phyloP scores from a whole-genome alignment of 2,113 vertebrate species.

The Kryptolebias marmoratus region DNA sequence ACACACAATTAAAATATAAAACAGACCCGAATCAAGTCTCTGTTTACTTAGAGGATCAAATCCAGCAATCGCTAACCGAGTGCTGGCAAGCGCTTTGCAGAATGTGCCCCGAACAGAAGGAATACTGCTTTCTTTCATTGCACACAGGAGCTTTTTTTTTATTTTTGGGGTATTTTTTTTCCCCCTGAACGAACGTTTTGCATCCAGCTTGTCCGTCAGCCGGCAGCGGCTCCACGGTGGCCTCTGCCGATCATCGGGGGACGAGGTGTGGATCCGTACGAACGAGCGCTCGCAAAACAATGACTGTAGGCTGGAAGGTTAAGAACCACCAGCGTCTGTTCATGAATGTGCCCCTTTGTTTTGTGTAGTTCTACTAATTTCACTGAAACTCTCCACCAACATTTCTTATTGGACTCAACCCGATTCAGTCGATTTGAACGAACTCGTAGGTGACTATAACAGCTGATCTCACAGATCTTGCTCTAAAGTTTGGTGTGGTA shows the following conservation, averaged over 20 bases:
- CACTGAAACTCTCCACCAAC: too few relatives aligned
- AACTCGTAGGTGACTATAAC: too few relatives aligned
- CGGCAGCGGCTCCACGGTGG: constrained; percentile 51
- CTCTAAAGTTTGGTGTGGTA: too few relatives aligned
- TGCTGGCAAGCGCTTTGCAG: constrained; percentile 44
- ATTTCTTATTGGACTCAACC: too few relatives aligned
- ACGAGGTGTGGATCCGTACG: constrained; percentile 43
- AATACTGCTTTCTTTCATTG: constrained; percentile 25
- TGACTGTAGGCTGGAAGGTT: constrained; percentile 24
- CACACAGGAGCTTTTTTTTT: constrained; percentile 28
- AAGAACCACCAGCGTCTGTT: not conserved
- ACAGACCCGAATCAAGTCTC: constrained; percentile 58
- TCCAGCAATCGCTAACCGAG: constrained; percentile 57
- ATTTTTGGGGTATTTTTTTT: not conserved
- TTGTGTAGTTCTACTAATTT: too few relatives aligned
- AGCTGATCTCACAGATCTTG: too few relatives aligned
- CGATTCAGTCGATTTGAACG: too few relatives aligned
- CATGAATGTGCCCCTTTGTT: not conserved
- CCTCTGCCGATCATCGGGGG: constrained; percentile 40
- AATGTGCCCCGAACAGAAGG: constrained; percentile 48
- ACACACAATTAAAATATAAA: constrained; percentile 66
- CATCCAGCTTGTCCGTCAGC: constrained; percentile 59
- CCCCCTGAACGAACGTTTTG: constrained; percentile 19
- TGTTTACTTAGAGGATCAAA: constrained; percentile 64
- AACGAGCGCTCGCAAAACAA: constrained; percentile 22